Base-by-base conservation (phyloP, 1,140 invertebrate species). In the Drosophila neocordata region DNA sequence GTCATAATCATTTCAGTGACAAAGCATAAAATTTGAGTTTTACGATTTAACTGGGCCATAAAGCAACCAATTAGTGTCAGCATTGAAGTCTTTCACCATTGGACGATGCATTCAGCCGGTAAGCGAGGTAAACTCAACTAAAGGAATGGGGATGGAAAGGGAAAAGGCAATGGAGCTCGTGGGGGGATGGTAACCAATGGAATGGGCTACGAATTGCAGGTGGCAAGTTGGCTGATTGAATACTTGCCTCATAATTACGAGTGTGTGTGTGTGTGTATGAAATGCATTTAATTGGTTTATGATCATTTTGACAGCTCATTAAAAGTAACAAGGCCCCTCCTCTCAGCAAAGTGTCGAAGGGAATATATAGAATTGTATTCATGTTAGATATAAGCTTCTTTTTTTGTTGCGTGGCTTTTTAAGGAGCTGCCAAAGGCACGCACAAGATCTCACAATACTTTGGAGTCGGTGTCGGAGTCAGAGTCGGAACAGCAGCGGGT, bases 51-150 rank as follows among this genome's bases (percentile, higher is more conserved):
- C 72, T 90, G 77, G 76, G 79, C 83, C 62, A 85, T 90, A 90
- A 90, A 90, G 89, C 79, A 82, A 83, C 89, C 89, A 90, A 90
- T 90, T 90, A 90, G 89, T 90, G 88, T 90, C 83, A 90, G 81
- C 55, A 73, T 56, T 64, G 61, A 71, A 80, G 73, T 55, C 72
- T 52, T 57, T 41, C 20, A 57, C 51, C 58, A 67, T 22, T 20
- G 51, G 34, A 20, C 34, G 51, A 57, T 58, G 57, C 65, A 68
- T 52, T 52, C 44, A 18, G 57, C 53, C 9, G 27, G 11, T n/a
- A 31, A 51, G 63, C 31, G 31, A 18, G 74, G 48, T 11, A 7
- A 31, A 22, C 37, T 18, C 15, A 31, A 31, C 4, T 31, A 31
- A 31, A 31, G 27, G 13, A 38, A 44, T 38, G 48, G 48, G 38